Evolutionary conservation across 2,888 invertebrate species (phyloP), one percentile per base, ranked within the genome.

Genomic region (Protonemura montana): DNA sequence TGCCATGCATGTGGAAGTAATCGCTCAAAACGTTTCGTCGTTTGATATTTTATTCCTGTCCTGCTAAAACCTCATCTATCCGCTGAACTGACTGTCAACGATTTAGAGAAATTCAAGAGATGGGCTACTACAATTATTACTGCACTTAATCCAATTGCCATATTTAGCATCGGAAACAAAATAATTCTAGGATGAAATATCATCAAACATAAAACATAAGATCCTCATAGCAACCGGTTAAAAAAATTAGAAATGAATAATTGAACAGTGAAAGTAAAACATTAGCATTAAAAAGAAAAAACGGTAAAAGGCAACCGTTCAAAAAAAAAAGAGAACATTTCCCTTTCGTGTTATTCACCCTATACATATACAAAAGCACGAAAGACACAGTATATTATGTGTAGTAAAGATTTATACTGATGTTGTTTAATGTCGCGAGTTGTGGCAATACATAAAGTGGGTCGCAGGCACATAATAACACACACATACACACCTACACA

Each of bases 371-470:
- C 26, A 7, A 3, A 2, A 10, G 78, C 78, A 27, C 78, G 78
- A 26, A 78, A 13, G 27, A 78, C 26, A 78, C 78, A 78, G 21
- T 78, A 78, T 78, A 26, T 78, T 28, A 78, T 26, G 28, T 27
- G 10, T 76, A 59, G 29, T 59, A 7, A 28, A 84, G 84, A 84
- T 84, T 84, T 84, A 84, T 76, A 76, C 59, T 42, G 29, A 84
- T 42, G 84, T 21, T 42, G 84, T 84, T 84, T 84, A 84, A 76
- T 84, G 84, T 76, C 76, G 76, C 84, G 42, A 84, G 59, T 28
- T 84, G 84, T 84, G 27, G 59, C 59, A 76, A 84, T 84, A 76
- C 28, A 84, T 30, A 84, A 84, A 84, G 59, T 59, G 84, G 84
- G 84, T 84, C 84, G 59, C 26, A 84, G 76, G 28, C 42, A 84